phyloP scores from a whole-genome alignment of 2,797 vertebrate species.

The Enteromius viviparus region DNA sequence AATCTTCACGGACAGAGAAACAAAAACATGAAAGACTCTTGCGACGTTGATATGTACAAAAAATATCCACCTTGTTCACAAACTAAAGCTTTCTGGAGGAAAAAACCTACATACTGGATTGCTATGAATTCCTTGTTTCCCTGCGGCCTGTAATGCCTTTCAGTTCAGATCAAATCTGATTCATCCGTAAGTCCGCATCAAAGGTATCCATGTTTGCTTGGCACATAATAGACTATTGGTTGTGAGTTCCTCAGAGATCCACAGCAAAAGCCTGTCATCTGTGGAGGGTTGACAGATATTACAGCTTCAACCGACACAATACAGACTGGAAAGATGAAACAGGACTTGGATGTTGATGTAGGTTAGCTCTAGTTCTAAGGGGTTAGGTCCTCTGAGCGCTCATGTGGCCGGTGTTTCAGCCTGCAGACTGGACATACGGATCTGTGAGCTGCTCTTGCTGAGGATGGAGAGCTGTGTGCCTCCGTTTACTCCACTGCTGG shows the following conservation, averaged over 20 bases:
- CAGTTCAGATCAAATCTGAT: not conserved
- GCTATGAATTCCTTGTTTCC: slow-evolving; percentile 13
- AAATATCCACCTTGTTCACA: slow-evolving; percentile 11
- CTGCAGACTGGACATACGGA: slow-evolving; percentile 96
- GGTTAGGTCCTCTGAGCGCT: slow-evolving; percentile 26
- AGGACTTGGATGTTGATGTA: slow-evolving; percentile 31
- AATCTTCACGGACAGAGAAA: not conserved
- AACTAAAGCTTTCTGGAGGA: slow-evolving; percentile 8
- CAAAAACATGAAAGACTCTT: not conserved
- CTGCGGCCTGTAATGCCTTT: not conserved
- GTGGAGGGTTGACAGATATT: not conserved
- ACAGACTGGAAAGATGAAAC: slow-evolving; percentile 18
- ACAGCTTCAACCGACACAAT: slow-evolving; percentile 16
- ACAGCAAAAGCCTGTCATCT: slow-evolving; percentile 18
- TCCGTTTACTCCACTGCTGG: slow-evolving; percentile 97
- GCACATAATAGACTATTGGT: not conserved
- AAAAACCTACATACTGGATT: slow-evolving; percentile 9
- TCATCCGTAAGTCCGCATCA: not conserved
- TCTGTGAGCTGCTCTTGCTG: slow-evolving; percentile 99
- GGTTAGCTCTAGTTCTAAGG: slow-evolving; percentile 46
- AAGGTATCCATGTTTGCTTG: slow-evolving; percentile 15
- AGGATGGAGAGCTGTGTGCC: slow-evolving; percentile 98
- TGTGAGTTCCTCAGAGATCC: slow-evolving; percentile 9
- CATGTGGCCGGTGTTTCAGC: slow-evolving; percentile 79
- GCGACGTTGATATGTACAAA: slow-evolving; percentile 41